Evolutionary conservation across 2,888 invertebrate species (phyloP), one percentile per base, ranked within the genome.

Genomic region (Pyrgus malvae): DNA sequence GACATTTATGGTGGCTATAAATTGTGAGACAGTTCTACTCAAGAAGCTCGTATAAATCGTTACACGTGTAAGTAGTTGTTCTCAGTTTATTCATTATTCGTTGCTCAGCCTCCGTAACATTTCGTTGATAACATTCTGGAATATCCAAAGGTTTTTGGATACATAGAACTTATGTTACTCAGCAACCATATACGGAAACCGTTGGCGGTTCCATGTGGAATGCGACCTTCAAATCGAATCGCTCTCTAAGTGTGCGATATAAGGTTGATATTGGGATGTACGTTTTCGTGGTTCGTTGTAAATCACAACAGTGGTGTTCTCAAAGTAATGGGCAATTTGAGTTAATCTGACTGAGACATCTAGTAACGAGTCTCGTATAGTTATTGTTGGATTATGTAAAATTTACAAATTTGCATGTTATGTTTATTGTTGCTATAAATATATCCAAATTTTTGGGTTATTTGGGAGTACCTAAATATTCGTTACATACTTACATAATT

Each of bases 281-380:
- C 4, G 38, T n/a, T 55, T 37, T 35, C 37, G 17, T 25, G 19
- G 37, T 31, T 38, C 33, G 50, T 38, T 56, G 35, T 33, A 31
- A 59, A 54, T 19, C 40, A 55, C 46, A 54, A 12, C 6, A 41
- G 25, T 54, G 55, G 51, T 58, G 56, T 59, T 55, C 46, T 54
- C 48, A 58, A 56, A 56, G 59, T 78, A 82, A 84, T 83, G 77
- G 78, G 69, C 74, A 69, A 78, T 80, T 80, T 75, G 67, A 67
- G 40, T 59, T 70, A 75, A 86, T 87, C 87, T 72, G 40, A 40
- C 45, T 57, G 68, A 76, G 75, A 73, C 74, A 87, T 87, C 86
- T 73, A 49, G 59, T 63, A 64, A 76, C 74, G 61, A 74, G 69
- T 66, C 62, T 57, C 41, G 70, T 66, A 64, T 72, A 59, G 59